phyloP scores from a whole-genome alignment of 1,140 invertebrate genomes.

The Polypedilum vanderplanki region DNA sequence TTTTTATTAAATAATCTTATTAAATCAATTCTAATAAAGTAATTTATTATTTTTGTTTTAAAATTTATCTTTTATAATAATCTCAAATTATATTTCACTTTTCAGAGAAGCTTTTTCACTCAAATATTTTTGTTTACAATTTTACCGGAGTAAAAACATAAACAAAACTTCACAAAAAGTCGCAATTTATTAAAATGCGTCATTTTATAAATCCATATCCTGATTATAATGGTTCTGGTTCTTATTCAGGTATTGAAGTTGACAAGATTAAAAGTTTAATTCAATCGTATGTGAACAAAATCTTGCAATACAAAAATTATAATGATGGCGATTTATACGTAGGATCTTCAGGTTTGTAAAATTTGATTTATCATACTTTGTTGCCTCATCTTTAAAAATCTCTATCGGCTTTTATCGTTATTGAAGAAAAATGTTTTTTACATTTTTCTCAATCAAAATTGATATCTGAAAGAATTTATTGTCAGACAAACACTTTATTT shows the following conservation, averaged over 20 bases:
- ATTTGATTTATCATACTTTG: too few species aligned
- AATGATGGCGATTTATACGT: neutral
- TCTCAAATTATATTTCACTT: neutral
- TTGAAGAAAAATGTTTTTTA: too few species aligned
- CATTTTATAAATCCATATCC: neutral
- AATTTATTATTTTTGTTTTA: too few species aligned
- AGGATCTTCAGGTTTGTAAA: neutral
- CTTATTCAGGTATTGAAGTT: neutral
- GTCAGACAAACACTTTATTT: too few species aligned
- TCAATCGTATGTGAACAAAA: slow-evolving; percentile 4
- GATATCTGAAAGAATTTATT: too few species aligned
- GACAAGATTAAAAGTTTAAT: neutral
- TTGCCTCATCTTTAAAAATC: too few species aligned
- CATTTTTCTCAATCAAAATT: too few species aligned
- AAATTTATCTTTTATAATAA: neutral
- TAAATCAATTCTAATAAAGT: neutral
- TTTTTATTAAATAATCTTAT: neutral
- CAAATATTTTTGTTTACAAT: neutral
- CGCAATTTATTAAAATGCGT: neutral
- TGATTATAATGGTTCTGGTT: neutral
- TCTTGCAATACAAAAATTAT: neutral
- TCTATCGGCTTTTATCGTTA: too few species aligned
- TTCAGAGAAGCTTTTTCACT: neutral
- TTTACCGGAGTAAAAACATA: neutral
- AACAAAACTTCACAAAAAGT: neutral